Percentiles rank a stretch among this genome's conserved stretches.
Evolutionary conservation across 2,888 invertebrate genomes (phyloP).

Genomic region (Aleiodes leptofemur): DNA sequence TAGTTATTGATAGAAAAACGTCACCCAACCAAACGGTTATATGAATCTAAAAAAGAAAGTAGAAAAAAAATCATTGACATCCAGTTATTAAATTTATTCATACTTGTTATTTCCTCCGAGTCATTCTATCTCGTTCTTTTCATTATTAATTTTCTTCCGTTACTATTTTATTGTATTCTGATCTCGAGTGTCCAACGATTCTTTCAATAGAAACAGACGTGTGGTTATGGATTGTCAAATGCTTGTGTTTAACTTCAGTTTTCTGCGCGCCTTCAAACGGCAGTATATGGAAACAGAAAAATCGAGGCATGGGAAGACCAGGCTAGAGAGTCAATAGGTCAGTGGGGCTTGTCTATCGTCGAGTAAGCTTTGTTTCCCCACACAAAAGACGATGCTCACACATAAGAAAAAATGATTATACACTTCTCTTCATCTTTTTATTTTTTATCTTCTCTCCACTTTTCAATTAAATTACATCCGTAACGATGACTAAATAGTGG

Average conservation of each 20-base stretch:
- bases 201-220: slow-evolving; percentile 10
- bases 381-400: slow-evolving; percentile 38
- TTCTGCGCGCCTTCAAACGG: slow-evolving; percentile 59
- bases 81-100: not conserved
- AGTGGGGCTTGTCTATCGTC: slow-evolving; percentile 65
- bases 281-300: slow-evolving; percentile 57
- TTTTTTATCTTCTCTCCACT: not conserved
- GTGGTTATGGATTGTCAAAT: slow-evolving; percentile 33
- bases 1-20: not conserved
- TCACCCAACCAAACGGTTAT: not conserved
- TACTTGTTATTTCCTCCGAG: not conserved
- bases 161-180: not conserved
- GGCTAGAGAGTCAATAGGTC: slow-evolving; percentile 71
- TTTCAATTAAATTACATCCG: slow-evolving; percentile 29
- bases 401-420: slow-evolving; percentile 27
- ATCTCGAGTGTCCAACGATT: slow-evolving; percentile 30
- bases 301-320: slow-evolving; percentile 49
- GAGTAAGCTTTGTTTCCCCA: slow-evolving; percentile 28
- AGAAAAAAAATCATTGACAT: not conserved
- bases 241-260: slow-evolving; percentile 60
- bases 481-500: slow-evolving; percentile 29
- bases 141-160: not conserved
- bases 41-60: slow-evolving; percentile 1
- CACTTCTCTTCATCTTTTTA: not conserved
- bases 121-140: not conserved